Evolutionary conservation across 2,888 invertebrate genomes (phyloP), one percentile per base, ranked within the genome.

Genomic region (Meghimatium bilineatum): DNA sequence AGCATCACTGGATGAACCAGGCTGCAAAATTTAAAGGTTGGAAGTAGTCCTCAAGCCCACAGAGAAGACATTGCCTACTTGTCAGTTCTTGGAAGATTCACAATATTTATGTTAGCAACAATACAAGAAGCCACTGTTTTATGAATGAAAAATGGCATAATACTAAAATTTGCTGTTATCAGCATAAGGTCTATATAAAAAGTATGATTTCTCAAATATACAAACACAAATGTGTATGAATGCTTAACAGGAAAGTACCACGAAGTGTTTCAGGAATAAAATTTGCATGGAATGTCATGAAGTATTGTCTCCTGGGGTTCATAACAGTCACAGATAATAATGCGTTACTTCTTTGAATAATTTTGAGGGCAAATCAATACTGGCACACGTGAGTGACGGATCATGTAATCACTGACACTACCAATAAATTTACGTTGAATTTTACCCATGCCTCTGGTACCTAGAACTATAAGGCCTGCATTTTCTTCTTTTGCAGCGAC

Each of bases 381-480:
- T 2, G 88, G 89, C 17, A 85, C 84, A 23, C 84, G 86, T 0
- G 89, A 49, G 72, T 89, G 89, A n/a, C 87, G 88, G 17, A 89
- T 82, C 26, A 87, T 81, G 63, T 86, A 88, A 76, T 89, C 89
- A 74, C 89, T 89, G 82, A 89, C 88, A 36, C 88, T 88, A 66
- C 88, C 88, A 56, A 89, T 83, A 29, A 89, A 85, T 34, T 88
- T 88, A 5, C 89, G 84, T n/a, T 87, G 77, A 6, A 89, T 44
- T 76, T 81, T 83, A 12, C 88, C 87, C 87, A 88, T 85, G 36
- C 88, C 89, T 44, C 87, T 84, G 26, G 87, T 85, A n/a, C 89
- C 89, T 56, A 87, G 52, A 0, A 89, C 84, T 32, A 89, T 87
- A 38, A 88, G 77, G 0, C 52, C 60, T 1, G 87, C 88, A 26